Evolutionary conservation across 2,888 invertebrate species (phyloP).

Genomic region (Ecliptopera silaceata): DNA sequence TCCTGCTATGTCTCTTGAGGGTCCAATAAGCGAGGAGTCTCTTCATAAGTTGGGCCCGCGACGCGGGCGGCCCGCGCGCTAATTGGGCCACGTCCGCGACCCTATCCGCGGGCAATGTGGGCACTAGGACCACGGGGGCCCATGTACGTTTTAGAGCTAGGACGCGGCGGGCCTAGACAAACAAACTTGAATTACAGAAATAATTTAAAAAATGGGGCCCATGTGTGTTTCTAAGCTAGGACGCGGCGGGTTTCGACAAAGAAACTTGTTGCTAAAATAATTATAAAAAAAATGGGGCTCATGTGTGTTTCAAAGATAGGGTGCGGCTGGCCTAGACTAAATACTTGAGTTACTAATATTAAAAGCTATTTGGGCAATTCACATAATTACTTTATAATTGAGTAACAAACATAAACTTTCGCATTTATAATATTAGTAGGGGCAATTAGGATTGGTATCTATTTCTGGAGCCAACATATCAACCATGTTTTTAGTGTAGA

Average conservation of each 20-base stretch:
- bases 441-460: too few species aligned
- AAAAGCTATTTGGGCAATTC: too few species aligned
- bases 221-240: conserved; percentile 84
- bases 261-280: too few species aligned
- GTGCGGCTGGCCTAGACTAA: conserved; percentile 93
- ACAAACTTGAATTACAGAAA: too few species aligned
- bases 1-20: conserved; percentile 95
- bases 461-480: too few species aligned
- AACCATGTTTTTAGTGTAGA: too few species aligned
- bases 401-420: too few species aligned
- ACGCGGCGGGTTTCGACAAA: conserved; percentile 88
- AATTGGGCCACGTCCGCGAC: conserved; percentile 93
- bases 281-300: too few species aligned
- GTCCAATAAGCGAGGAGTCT: conserved; percentile 98
- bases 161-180: conserved; percentile 88
- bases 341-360: too few species aligned
- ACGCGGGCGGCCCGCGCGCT: conserved; percentile 85
- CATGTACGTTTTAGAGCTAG: conserved; percentile 94
- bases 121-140: conserved; percentile 95
- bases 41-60: conserved; percentile 93
- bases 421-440: too few species aligned
- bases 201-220: too few species aligned
- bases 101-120: conserved; percentile 94
- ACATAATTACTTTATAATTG: too few species aligned
- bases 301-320: conserved; percentile 84